Evolutionary conservation across 2,113 vertebrate genomes (phyloP), one percentile per base, ranked within the genome.

Genomic region (Microcebus lehilahytsara): DNA sequence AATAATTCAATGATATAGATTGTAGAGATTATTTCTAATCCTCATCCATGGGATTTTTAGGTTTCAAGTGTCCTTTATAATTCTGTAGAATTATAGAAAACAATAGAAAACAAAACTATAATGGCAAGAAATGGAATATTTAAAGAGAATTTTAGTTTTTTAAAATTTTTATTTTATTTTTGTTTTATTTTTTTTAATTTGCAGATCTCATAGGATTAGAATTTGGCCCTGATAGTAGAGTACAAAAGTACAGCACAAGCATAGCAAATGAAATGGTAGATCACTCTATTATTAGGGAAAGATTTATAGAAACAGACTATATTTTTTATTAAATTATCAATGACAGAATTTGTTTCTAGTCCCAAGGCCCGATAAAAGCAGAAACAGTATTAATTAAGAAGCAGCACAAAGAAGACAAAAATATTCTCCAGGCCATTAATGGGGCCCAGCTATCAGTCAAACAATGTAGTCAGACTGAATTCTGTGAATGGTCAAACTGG

Each of bases 161-260:
- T 71, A 3, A 30, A 2, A 40, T 49, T 25, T 58, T 71, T 69
- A 8, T 91, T 37, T 64, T 64, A 60, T 66, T 19, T 86, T 67
- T 46, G 25, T 16, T 80, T 66, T 79, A 1, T 46, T 51, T 56
- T 66, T 83, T 83, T 40, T 42, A 71, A 95, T 91, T 78, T 96
- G 11, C 3, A 91, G 64, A 62, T 74, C 40, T 64, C 46, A 66
- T 4, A 96, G 80, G 93, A 97, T 97, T 96, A 93, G 92, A 95
- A 97, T 87, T 81, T 95, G 92, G 89, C 80, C 58, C 83, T n/a
- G 58, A 88, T 6, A 60, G 49, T 16, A 95, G 13, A 96, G 20
- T 62, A 46, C 71, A 22, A 93, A 91, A 81, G 83, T 81, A 87
- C 3, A 94, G 83, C 34, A 27, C 25, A 19, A 85, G 22, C 64